A percentile compares a stretch with the other conserved stretches of the same genome.
These are phyloP conservation scores for Okamejei kenojei DNA, from an alignment of 2,797 vertebrate species.

Conservation along the genomic window DNA sequence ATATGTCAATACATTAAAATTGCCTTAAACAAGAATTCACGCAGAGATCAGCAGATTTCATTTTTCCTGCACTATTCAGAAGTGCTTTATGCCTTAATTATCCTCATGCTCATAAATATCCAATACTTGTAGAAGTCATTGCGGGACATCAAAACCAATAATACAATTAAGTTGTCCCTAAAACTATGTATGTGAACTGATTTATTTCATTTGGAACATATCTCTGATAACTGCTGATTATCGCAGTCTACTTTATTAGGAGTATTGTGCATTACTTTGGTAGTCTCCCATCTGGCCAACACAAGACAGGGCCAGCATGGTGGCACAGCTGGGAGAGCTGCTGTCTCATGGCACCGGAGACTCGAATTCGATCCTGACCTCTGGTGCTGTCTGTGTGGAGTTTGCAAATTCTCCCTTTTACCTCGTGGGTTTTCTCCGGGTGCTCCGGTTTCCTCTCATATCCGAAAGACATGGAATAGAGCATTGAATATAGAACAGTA, in stretches of 20 bases:
- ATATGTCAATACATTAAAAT: neutral
- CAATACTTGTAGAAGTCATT: neutral
- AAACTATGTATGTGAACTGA: neutral
- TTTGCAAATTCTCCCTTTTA: too few species aligned
- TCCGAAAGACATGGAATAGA: too few species aligned
- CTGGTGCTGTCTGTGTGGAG: too few species aligned
- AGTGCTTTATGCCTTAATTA: neutral
- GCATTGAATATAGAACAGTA: too few species aligned
- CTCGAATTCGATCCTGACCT: too few species aligned
- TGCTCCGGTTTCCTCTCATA: too few species aligned
- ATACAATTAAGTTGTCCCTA: neutral
- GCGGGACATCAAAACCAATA: neutral
- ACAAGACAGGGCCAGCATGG: neutral
- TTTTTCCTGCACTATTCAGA: neutral
- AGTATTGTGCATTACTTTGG: neutral
- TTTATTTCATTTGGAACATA: neutral
- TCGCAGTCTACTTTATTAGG: neutral
- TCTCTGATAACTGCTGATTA: neutral
- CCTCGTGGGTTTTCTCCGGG: too few species aligned
- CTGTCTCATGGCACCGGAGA: too few species aligned
- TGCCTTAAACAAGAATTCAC: neutral
- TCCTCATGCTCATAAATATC: constrained; percentile 8
- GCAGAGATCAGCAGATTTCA: neutral
- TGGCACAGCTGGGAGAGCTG: too few species aligned
- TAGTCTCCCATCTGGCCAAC: neutral